A percentile compares a stretch with the other conserved stretches of the same genome.
Conservation (phyloP, 2,888 invertebrate genomes). For the Danaus chrysippus region DNA sequence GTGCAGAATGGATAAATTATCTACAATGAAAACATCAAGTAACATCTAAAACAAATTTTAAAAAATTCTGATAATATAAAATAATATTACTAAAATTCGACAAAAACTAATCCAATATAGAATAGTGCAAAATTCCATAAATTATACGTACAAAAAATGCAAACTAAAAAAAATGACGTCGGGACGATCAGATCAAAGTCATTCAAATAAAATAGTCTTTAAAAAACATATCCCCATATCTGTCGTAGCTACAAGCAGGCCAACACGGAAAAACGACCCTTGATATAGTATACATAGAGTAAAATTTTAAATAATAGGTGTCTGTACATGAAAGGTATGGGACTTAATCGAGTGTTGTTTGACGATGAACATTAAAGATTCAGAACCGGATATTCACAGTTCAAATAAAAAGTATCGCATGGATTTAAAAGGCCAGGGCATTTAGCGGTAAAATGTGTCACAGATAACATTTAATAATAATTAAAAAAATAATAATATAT, state of each 20-base stretch:
- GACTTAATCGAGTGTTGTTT: constrained; percentile 13
- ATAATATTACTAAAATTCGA: no score
- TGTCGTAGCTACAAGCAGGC: constrained; percentile 61
- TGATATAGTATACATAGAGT: constrained; percentile 40
- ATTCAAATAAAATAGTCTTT: constrained; percentile 9
- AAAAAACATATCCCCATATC: constrained; percentile 49
- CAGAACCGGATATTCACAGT: constrained; percentile 40
- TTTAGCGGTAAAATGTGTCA: constrained; percentile 35
- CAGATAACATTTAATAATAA: constrained; percentile 21
- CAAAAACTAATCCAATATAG: no score
- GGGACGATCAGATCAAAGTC: constrained; percentile 31
- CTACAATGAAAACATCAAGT: no score
- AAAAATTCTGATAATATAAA: no score
- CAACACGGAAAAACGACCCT: constrained; percentile 61
- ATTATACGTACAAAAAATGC: constrained; percentile 7
- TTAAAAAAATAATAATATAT: constrained; percentile 37
- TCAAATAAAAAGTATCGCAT: constrained; percentile 20
- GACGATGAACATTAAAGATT: constrained; percentile 25
- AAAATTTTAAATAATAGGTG: constrained; percentile 38
- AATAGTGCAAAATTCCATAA: no score
- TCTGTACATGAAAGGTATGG: constrained; percentile 34
- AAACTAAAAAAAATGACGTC: constrained; percentile 41
- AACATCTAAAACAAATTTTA: no score
- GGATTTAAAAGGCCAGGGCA: constrained; percentile 18
- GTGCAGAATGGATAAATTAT: no score